phyloP scores from a whole-genome alignment of 2,113 vertebrate species.

The Acrocephalus kingi region DNA sequence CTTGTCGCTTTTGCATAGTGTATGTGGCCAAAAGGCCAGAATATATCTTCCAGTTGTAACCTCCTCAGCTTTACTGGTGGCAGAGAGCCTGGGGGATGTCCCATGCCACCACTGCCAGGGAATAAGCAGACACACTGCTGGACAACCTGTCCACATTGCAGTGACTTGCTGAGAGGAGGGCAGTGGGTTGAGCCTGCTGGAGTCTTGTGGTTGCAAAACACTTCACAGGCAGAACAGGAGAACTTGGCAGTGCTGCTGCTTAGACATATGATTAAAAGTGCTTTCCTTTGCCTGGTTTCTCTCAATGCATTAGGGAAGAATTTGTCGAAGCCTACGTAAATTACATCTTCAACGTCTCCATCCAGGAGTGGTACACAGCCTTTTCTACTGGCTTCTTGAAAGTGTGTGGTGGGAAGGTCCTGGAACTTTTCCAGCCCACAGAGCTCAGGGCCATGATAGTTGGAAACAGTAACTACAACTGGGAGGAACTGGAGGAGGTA shows the following conservation, averaged over 20 bases:
- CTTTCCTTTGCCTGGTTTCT: slow-evolving; percentile 35
- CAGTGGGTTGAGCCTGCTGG: neutral
- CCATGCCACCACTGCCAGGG: neutral
- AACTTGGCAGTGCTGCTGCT: neutral
- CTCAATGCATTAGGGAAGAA: slow-evolving; percentile 80
- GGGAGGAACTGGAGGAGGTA: slow-evolving; percentile 96
- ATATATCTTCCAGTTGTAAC: neutral
- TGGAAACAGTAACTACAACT: slow-evolving; percentile 96
- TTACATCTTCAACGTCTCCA: slow-evolving; percentile 88
- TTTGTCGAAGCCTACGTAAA: slow-evolving; percentile 93
- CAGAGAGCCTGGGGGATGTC: neutral
- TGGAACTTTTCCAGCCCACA: slow-evolving; percentile 94
- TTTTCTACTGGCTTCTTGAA: slow-evolving; percentile 95
- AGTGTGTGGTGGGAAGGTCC: slow-evolving; percentile 94
- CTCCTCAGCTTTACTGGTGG: neutral
- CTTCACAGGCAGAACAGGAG: neutral
- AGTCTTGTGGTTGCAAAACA: neutral
- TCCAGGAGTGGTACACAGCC: slow-evolving; percentile 88
- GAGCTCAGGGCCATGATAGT: slow-evolving; percentile 98
- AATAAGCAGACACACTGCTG: neutral
- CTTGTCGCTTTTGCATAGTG: neutral
- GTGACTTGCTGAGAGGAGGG: neutral
- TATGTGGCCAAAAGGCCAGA: neutral
- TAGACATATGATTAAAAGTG: neutral
- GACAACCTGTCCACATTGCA: neutral